Conservation (phyloP, 2,888 invertebrate species). For the Pammene fasciana region DNA sequence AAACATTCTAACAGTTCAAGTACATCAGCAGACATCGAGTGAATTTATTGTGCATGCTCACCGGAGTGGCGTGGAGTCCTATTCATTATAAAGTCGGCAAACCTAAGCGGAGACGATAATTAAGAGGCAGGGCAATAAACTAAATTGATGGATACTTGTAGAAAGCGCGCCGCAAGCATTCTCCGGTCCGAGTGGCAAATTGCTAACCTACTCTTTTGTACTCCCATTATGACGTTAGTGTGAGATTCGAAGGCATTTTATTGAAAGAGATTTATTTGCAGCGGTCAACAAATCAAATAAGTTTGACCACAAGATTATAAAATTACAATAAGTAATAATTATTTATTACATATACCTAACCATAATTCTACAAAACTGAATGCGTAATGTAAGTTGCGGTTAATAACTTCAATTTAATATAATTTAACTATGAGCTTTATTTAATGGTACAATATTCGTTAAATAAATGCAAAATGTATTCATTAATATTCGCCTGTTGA, state of each 20-base stretch:
- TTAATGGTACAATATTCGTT: not conserved
- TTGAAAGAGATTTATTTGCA: conserved; percentile 23
- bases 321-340: not conserved
- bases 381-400: not conserved
- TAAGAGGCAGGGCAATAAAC: conserved; percentile 38
- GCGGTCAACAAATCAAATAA: not conserved
- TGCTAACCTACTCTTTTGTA: conserved; percentile 33
- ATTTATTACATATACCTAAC: not conserved
- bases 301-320: not conserved
- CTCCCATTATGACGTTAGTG: conserved; percentile 30
- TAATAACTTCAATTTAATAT: not conserved
- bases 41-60: conserved; percentile 59
- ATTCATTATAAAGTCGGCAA: conserved; percentile 34
- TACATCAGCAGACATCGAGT: conserved; percentile 59
- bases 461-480: not conserved
- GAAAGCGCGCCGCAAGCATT: conserved; percentile 37
- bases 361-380: not conserved
- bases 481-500: not conserved
- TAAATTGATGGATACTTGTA: conserved; percentile 36
- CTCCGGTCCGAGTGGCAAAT: conserved; percentile 26
- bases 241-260: conserved; percentile 12
- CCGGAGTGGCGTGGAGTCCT: conserved; percentile 37
- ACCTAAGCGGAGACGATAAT: conserved; percentile 42
- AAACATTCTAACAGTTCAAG: conserved; percentile 58
- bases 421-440: conserved; percentile 2